Evolutionary conservation across 2,888 invertebrate genomes (phyloP), one percentile per base, ranked within the genome.

Genomic region (Tetramorium bicarinatum): DNA sequence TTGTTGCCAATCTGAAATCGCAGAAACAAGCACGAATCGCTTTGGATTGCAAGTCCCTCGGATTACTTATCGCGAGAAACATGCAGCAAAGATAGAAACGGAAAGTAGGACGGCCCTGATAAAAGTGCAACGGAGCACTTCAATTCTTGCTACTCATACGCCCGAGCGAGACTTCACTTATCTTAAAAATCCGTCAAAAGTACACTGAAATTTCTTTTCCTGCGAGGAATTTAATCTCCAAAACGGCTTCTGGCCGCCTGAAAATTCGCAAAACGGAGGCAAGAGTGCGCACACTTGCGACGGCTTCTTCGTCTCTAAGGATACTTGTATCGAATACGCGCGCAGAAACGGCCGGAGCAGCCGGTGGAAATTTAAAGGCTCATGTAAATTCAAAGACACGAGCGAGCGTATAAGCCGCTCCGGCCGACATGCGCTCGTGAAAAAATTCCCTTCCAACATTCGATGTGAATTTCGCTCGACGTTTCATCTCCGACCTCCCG

Each of bases 371-470:
- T 85, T 85, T 83, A 72, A 77, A 85, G 83, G 72, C 85, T 85
- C 83, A 77, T 83, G 85, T 77, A 85, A 85, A 85, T 85, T 85
- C 71, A 77, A 85, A 83, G 66, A 83, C 76, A 71, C 83, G 85
- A 83, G 66, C 69, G n/a, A 59, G 34, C 61, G 11, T 47, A 62
- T 74, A 76, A 75, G 64, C 71, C 44, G 64, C 72, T 79, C 72
- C 52, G 59, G 76, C 47, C 44, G 71, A 71, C 77, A 38, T 18
- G 15, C 25, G 56, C 21, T 56, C 15, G 64, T 52, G 56, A 47
- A 82, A 76, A 67, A 82, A 61, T 54, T 83, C 25, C 44, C 47
- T 59, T 18, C 59, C 13, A 18, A 13, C 47, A 52, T 72, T 80
- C 59, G 25, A 47, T 21, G 25, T 25, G 56, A 71, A 79, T 59